Evolutionary conservation across 2,888 invertebrate genomes (phyloP).

Genomic region (Nymphalis c-album): DNA sequence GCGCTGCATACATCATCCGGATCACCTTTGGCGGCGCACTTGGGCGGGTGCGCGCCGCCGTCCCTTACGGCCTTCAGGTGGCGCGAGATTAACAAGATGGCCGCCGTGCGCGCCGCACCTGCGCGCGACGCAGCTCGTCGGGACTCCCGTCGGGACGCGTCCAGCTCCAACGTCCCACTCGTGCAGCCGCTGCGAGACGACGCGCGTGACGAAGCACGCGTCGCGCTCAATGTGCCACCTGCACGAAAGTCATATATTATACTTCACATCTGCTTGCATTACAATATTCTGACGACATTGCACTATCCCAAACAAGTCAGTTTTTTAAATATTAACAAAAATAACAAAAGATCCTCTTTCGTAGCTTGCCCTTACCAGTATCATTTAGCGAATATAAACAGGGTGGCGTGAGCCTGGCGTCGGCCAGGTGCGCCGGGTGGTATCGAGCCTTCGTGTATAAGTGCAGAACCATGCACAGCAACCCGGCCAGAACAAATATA

Average conservation of each 20-base stretch:
- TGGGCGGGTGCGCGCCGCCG: constrained; percentile 80
- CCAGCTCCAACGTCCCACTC: constrained; percentile 68
- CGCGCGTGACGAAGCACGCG: constrained; percentile 74
- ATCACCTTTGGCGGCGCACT: constrained; percentile 82
- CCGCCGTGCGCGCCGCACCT: constrained; percentile 96
- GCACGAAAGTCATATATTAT: constrained; percentile 39
- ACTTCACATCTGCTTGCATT: neutral
- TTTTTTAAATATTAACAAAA: too few relatives aligned
- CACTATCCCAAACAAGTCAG: neutral
- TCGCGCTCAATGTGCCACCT: constrained; percentile 81
- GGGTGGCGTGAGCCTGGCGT: constrained; percentile 91
- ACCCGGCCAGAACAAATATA: constrained; percentile 91
- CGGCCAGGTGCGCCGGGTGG: constrained; percentile 89
- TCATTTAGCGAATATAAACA: constrained; percentile 91
- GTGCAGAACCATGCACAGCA: constrained; percentile 94
- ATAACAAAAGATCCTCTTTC: too few relatives aligned
- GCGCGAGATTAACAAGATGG: constrained; percentile 97
- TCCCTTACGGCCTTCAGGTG: constrained; percentile 85
- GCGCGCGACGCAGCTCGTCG: constrained; percentile 88
- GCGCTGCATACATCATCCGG: constrained; percentile 76
- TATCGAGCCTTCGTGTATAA: constrained; percentile 87
- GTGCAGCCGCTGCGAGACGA: constrained; percentile 78
- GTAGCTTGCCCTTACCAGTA: constrained; percentile 82
- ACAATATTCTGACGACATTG: too few relatives aligned
- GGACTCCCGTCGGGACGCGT: constrained; percentile 70